Percentiles rank a stretch among this genome's conserved stretches.
Evolutionary conservation across 2,797 vertebrate genomes (phyloP).

Genomic region (Notolabrus celidotus): DNA sequence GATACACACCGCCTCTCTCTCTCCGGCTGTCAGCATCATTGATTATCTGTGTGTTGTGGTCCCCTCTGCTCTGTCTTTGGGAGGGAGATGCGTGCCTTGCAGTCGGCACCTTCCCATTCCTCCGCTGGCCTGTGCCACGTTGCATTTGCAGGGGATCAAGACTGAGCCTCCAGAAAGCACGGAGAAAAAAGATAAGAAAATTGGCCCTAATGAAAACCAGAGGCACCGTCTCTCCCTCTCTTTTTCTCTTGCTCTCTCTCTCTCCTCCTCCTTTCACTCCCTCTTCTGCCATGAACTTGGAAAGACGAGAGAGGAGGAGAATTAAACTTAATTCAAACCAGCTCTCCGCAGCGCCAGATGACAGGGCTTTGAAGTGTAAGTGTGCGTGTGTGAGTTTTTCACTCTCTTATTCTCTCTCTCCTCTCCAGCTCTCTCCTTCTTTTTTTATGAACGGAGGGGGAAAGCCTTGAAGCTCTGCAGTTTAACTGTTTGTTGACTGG

Average conservation of each 20-base stretch:
- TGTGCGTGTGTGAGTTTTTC: conserved; percentile 79
- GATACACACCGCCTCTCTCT: conserved; percentile 18
- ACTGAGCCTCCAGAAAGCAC: conserved; percentile 86
- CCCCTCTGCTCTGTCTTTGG: conserved; percentile 49
- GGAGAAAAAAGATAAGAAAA: conserved; percentile 95
- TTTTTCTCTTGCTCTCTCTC: not conserved
- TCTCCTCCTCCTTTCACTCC: conserved; percentile 46
- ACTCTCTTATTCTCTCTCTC: conserved; percentile 69
- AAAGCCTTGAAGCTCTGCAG: conserved; percentile 83
- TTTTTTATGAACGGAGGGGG: conserved; percentile 86
- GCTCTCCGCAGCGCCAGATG: conserved; percentile 86
- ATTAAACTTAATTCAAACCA: conserved; percentile 96
- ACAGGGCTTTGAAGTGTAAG: conserved; percentile 92
- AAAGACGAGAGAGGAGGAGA: conserved; percentile 87
- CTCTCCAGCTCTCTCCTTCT: conserved; percentile 59
- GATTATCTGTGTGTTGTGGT: conserved; percentile 51
- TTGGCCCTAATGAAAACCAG: conserved; percentile 96
- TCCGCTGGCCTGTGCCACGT: conserved; percentile 87
- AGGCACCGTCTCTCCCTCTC: conserved; percentile 74
- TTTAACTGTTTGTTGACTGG: conserved; percentile 81
- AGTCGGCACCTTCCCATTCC: conserved; percentile 88
- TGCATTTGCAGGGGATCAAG: conserved; percentile 92
- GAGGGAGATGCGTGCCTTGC: conserved; percentile 83
- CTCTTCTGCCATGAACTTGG: conserved; percentile 91
- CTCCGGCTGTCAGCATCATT: conserved; percentile 13